phyloP scores from a whole-genome alignment of 1,140 invertebrate species.

The Gyrodactylus bullatarudis region DNA sequence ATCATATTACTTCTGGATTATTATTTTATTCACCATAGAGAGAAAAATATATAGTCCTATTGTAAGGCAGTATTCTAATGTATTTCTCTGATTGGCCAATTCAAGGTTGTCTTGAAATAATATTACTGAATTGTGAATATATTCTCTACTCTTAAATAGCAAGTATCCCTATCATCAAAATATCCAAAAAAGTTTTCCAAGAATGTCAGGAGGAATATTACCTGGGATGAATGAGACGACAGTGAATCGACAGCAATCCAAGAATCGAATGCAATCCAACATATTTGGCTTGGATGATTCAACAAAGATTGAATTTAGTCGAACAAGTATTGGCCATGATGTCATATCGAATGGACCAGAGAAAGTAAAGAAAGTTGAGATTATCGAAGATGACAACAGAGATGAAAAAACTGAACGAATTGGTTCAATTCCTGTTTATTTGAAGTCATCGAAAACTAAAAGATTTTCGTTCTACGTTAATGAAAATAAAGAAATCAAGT shows the following conservation, averaged over 20 bases:
- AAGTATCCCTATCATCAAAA: too few species aligned
- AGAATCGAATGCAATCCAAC: neutral
- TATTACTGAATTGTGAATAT: neutral
- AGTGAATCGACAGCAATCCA: neutral
- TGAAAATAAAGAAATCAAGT: neutral
- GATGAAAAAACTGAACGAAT: neutral
- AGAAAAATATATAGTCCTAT: too few species aligned
- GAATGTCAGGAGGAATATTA: neutral
- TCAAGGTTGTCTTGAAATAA: neutral
- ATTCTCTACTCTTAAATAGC: neutral
- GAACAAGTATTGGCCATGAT: neutral
- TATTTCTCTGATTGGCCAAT: neutral
- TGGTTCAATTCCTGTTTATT: neutral
- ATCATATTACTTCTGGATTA: too few species aligned
- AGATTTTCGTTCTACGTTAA: neutral
- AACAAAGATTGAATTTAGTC: neutral
- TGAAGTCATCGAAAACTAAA: neutral
- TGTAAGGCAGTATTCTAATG: too few species aligned
- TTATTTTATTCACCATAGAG: too few species aligned
- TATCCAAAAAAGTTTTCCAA: too few species aligned
- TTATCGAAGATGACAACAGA: neutral
- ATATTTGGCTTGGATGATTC: neutral
- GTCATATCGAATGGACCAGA: neutral
- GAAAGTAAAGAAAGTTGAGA: neutral
- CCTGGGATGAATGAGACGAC: neutral